A percentile compares a stretch with the other conserved stretches of the same genome.
Evolutionary conservation across 2,888 invertebrate genomes (phyloP).

Genomic region (Cacoxenus indagator): DNA sequence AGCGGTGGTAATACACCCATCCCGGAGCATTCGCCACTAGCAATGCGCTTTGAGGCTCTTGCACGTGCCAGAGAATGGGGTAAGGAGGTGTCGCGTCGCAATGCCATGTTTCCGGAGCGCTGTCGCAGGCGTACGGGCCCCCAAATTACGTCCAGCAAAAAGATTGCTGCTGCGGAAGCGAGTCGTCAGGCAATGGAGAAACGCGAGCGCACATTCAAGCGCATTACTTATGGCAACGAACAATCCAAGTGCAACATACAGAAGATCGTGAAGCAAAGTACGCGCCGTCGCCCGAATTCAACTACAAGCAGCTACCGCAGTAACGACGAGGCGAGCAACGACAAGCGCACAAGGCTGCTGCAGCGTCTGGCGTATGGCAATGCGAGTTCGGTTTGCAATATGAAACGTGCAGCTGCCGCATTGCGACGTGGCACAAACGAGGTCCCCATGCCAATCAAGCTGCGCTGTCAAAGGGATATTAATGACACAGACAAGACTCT

Average conservation of each 20-base stretch:
- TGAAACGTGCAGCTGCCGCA: slow-evolving; percentile 28
- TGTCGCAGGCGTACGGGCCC: background rate
- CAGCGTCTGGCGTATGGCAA: slow-evolving; percentile 50
- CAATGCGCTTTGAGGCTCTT: slow-evolving; percentile 45
- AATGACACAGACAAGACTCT: too few species aligned
- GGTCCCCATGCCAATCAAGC: background rate
- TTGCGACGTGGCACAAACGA: background rate
- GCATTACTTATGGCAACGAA: slow-evolving; percentile 57
- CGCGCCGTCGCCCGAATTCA: slow-evolving; percentile 23
- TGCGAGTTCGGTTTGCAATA: slow-evolving; percentile 45
- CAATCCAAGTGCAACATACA: slow-evolving; percentile 53
- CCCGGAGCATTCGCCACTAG: slow-evolving; percentile 29
- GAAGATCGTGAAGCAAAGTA: slow-evolving; percentile 39
- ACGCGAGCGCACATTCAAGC: slow-evolving; percentile 45
- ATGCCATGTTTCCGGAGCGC: slow-evolving; percentile 32
- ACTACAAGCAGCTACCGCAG: background rate
- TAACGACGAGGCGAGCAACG: background rate
- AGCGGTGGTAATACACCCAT: background rate
- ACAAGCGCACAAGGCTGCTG: slow-evolving; percentile 40
- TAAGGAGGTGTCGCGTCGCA: slow-evolving; percentile 52
- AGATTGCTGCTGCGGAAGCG: slow-evolving; percentile 37
- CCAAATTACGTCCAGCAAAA: slow-evolving; percentile 27
- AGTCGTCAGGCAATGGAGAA: slow-evolving; percentile 37
- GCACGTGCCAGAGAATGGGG: slow-evolving; percentile 51
- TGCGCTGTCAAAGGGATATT: background rate